A percentile compares a stretch with the other conserved stretches of the same genome.
phyloP scores from a whole-genome alignment of 92 coral and sea anemone genomes.

The Umimayanthus kanabou region DNA sequence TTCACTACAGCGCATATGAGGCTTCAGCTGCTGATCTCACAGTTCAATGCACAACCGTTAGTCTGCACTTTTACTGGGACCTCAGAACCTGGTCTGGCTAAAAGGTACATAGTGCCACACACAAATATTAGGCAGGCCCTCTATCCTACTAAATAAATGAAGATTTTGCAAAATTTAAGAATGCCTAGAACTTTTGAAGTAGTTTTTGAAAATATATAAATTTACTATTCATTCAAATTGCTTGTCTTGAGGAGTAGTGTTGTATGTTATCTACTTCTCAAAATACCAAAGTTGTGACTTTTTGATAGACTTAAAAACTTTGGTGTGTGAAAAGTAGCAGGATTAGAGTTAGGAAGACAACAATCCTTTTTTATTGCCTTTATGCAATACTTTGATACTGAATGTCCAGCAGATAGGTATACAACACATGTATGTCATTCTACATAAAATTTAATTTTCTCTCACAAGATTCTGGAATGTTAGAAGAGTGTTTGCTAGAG shows the following conservation, averaged over 20 bases:
- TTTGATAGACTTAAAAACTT: not conserved
- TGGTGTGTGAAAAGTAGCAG: not conserved
- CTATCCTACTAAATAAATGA: not conserved
- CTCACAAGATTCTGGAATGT: too few relatives aligned
- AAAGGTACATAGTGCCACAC: constrained; percentile 59
- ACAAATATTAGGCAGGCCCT: not conserved
- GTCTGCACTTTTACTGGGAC: constrained; percentile 93
- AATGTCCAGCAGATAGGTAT: too few relatives aligned
- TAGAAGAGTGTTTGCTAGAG: not conserved
- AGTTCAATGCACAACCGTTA: constrained; percentile 86
- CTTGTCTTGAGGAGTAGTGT: not conserved
- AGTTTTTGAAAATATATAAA: not conserved
- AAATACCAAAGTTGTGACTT: not conserved
- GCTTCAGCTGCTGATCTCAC: constrained; percentile 90
- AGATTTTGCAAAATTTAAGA: not conserved
- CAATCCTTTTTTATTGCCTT: not conserved
- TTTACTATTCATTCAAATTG: not conserved
- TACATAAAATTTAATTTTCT: too few relatives aligned
- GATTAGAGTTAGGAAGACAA: too few relatives aligned
- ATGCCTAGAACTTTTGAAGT: not conserved
- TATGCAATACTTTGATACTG: not conserved
- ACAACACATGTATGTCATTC: too few relatives aligned
- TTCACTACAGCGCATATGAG: constrained; percentile 94
- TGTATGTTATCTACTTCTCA: not conserved
- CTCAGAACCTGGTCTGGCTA: constrained; percentile 89